Conservation (phyloP, 1,140 invertebrate species). For the Drosophila kanapiae region DNA sequence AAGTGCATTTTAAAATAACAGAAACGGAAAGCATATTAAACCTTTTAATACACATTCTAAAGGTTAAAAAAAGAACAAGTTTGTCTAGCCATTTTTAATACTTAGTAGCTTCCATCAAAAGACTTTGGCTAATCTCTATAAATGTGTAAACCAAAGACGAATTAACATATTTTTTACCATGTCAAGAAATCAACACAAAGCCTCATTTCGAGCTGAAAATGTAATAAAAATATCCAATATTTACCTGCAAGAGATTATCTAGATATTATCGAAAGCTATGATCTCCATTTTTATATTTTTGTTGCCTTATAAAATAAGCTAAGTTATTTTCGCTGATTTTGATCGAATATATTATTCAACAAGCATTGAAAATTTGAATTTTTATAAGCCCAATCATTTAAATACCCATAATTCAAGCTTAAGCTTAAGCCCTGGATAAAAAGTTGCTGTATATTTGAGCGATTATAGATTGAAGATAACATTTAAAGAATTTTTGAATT, state of each 20-base stretch:
- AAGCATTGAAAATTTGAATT: constrained; percentile 7
- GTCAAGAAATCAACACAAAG: neutral
- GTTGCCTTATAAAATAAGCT: neutral
- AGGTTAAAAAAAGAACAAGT: no score
- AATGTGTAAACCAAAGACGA: neutral
- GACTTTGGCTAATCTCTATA: neutral
- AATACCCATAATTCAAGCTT: neutral
- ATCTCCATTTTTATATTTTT: neutral
- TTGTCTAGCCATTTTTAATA: no score
- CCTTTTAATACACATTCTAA: no score
- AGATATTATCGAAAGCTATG: neutral
- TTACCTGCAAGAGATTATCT: neutral
- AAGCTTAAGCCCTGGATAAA: neutral
- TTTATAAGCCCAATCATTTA: constrained; percentile 5
- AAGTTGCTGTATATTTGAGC: no score
- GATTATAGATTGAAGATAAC: no score
- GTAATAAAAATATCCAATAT: neutral
- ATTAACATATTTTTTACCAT: neutral
- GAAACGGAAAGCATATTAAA: no score
- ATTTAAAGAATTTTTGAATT: no score
- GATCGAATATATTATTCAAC: neutral
- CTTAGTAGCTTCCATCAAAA: no score
- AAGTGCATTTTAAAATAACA: no score
- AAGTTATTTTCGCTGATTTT: constrained; percentile 5
- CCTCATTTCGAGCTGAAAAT: neutral